phyloP scores from a whole-genome alignment of 2,797 vertebrate genomes.

The Helarctos malayanus region DNA sequence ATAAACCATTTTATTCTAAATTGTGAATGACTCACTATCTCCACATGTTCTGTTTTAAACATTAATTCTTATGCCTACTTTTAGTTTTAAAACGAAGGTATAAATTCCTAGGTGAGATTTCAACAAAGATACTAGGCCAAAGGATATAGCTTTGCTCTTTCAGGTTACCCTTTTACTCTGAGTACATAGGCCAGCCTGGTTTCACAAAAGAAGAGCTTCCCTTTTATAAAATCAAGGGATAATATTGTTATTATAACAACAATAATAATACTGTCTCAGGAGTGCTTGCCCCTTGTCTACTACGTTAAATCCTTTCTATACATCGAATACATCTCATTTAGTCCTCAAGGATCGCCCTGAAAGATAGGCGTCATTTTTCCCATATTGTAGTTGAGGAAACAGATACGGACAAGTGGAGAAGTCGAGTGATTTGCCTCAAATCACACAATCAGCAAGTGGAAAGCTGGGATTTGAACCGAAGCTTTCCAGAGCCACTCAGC shows the following conservation, averaged over 20 bases:
- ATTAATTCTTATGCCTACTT: slow-evolving; percentile 13
- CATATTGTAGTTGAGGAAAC: background rate
- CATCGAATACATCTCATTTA: background rate
- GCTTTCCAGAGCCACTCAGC: background rate
- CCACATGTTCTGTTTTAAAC: slow-evolving; percentile 19
- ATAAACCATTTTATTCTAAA: background rate
- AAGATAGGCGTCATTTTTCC: background rate
- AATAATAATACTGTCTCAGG: background rate
- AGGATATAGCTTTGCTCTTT: background rate
- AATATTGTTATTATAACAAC: background rate
- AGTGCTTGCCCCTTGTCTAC: background rate
- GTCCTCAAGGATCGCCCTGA: background rate
- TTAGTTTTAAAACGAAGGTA: background rate
- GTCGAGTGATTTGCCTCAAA: background rate
- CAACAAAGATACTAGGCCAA: background rate
- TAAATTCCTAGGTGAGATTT: slow-evolving; percentile 9
- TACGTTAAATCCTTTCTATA: background rate
- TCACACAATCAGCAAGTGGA: background rate
- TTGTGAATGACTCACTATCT: slow-evolving; percentile 14
- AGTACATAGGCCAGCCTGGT: background rate
- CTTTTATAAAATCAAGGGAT: background rate
- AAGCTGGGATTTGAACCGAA: background rate
- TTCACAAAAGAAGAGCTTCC: slow-evolving; percentile 1
- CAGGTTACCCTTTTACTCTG: background rate
- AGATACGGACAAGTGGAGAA: background rate